Base-by-base conservation (phyloP, 2,888 invertebrate species). In the Hydriomena furcata region DNA sequence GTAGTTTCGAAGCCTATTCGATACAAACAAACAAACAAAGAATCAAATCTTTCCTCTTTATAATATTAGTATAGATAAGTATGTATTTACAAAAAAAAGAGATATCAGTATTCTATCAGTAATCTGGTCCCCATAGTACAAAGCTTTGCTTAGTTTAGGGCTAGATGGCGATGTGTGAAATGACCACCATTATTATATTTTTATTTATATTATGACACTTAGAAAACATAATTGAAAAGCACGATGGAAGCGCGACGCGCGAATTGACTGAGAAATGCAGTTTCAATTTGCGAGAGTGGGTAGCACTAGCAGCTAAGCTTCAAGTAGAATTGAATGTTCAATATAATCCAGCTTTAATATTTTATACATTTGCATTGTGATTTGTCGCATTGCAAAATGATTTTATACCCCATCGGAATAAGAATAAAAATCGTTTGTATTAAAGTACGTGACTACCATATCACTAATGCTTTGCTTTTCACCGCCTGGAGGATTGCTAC, bases 321-420 rank as follows among this genome's bases (percentile, higher is more conserved):
- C 44, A 57, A 58, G 52, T 55, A 55, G 45, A 58, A 46, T 60
- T 49, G 52, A 54, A 61, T 55, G 58, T 55, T 44, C 48, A 47
- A 48, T 62, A 36, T 30, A 10, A 38, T 36, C 17, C 13, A 34
- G 32, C 32, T 34, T 24, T 30, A 27, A 40, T 34, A 30, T 42
- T 48, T 41, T 23, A 36, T 31, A 31, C 30, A 31, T 23, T 32
- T 43, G 11, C 28, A 17, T 28, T 32, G 30, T 30, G 30, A 41
- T 45, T 31, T 30, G 10, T 24, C 11, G 51, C 40, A 35, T 27
- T 40, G 35, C 20, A 45, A 28, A 38, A 44, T 48, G 28, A 48
- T 52, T 47, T 49, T 27, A 47, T 46, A 52, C 34, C 34, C 28
- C 30, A 36, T 46, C 5, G 40, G 23, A 40, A 52, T 45, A 48